These are phyloP conservation scores for Phylloscopus collybita DNA, from an alignment of 2,797 vertebrate species.

Conservation along the genomic window DNA sequence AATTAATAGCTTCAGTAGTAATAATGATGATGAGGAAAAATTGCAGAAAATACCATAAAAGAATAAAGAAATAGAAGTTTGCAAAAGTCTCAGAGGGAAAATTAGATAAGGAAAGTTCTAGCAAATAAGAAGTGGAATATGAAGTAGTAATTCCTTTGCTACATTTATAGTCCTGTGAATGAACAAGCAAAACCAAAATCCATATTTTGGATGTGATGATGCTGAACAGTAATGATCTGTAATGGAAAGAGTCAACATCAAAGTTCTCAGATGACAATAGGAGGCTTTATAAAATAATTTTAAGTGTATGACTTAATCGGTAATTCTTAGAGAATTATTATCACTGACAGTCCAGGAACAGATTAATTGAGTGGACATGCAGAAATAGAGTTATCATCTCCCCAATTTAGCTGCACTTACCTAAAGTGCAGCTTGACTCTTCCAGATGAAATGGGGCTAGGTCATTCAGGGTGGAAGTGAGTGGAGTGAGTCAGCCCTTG, in stretches of 20 bases:
- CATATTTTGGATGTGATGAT: background rate
- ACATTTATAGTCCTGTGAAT: background rate
- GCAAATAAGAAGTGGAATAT: background rate
- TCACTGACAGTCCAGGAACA: background rate
- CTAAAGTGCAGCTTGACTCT: conserved; percentile 13
- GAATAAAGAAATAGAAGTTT: background rate
- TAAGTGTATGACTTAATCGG: conserved; percentile 40
- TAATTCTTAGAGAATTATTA: conserved; percentile 54
- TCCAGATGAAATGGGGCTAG: background rate
- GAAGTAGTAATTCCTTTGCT: background rate
- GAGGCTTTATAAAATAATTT: conserved; percentile 36
- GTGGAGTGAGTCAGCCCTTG: background rate
- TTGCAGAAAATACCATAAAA: background rate
- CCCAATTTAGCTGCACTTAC: conserved; percentile 40
- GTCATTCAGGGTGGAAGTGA: background rate
- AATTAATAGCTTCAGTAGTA: background rate
- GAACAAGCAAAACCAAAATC: background rate
- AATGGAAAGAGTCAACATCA: background rate
- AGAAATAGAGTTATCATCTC: conserved; percentile 6
- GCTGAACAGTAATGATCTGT: background rate
- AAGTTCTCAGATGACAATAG: background rate
- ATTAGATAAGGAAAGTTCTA: background rate
- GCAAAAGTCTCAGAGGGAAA: background rate
- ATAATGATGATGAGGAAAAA: background rate
- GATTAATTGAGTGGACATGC: conserved; percentile 9